Percentiles rank a stretch among this genome's conserved stretches.
Evolutionary conservation across 2,888 invertebrate genomes (phyloP).

Genomic region (Megastigmus dorsalis): DNA sequence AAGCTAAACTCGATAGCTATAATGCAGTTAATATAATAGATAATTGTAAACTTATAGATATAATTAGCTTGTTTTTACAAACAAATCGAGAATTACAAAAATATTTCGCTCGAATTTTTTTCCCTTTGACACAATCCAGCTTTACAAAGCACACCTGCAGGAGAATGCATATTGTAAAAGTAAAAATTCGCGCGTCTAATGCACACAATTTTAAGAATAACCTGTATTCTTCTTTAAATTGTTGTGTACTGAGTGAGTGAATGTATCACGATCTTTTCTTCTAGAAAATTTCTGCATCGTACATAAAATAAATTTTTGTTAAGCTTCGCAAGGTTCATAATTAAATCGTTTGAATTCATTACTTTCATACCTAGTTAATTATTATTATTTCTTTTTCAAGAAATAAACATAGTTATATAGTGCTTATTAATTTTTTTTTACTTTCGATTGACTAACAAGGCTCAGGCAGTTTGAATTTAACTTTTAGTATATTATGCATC

Average conservation of each 20-base stretch:
- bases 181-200: slow-evolving; percentile 20
- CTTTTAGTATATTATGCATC: too few species aligned
- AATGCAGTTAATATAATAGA: background rate
- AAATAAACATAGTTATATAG: background rate
- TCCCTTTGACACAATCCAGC: background rate
- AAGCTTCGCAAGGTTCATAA: background rate
- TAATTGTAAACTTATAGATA: background rate
- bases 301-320: background rate
- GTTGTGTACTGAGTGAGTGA: slow-evolving; percentile 5
- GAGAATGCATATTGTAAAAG: slow-evolving; percentile 10
- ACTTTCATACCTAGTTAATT: background rate
- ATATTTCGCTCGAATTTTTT: slow-evolving; percentile 2
- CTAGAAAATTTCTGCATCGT: slow-evolving; percentile 3
- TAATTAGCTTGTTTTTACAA: background rate
- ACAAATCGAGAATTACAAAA: slow-evolving; percentile 19
- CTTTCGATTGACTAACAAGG: background rate
- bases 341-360: background rate
- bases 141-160: slow-evolving; percentile 15
- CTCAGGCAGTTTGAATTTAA: background rate
- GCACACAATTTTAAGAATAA: slow-evolving; percentile 24
- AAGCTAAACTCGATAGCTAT: too few species aligned
- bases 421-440: background rate
- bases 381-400: background rate
- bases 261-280: background rate
- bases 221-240: slow-evolving; percentile 29